Base-by-base conservation (phyloP, 2,113 vertebrate species). In the Sapajus apella region DNA sequence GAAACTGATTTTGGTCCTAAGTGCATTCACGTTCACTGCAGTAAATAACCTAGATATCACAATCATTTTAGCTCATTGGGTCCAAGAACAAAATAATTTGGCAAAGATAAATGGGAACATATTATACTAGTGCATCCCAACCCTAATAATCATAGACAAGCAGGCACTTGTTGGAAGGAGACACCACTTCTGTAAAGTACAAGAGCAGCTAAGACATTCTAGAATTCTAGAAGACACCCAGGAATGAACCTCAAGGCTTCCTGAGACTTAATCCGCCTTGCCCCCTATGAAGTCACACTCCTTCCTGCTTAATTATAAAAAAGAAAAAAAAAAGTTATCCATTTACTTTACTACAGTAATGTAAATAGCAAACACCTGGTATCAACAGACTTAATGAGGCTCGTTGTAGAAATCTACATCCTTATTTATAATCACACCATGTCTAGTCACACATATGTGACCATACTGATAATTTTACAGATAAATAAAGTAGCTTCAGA, bases 51-150 rank as follows among this genome's bases (percentile, higher is more conserved):
- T 66, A 84, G 72, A 90, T 43, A 77, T 45, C n/a, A n/a, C 1
- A 16, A 55, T 50, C 40, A 64, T 80, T 90, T 90, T 56, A 23
- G 43, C 50, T 92, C n/a, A n/a, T 3, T 56, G 35, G 88, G 45
- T 76, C 66, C n/a, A 68, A 94, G 73, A 91, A 82, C 96, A 91
- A 45, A 75, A 37, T 8, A 56, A 88, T 85, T 93, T 97, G 96
- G 77, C 70, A 72, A 5, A 45, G 81, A 52, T 88, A 82, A 84
- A 61, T 17, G 30, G 56, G 73, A 89, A 61, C n/a, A 47, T 64
- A 37, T 55, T 94, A 30, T 25, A 37, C 40, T 30, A 61, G 68
- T 91, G 47, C 73, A 92, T 66, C 73, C 10, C 56, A 84, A 27
- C 18, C 37, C 72, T 88, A 52, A 56, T 47, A 45, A 76, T 52